Evolutionary conservation across 1,140 invertebrate species (phyloP).

Genomic region (Caenorhabditis latens): DNA sequence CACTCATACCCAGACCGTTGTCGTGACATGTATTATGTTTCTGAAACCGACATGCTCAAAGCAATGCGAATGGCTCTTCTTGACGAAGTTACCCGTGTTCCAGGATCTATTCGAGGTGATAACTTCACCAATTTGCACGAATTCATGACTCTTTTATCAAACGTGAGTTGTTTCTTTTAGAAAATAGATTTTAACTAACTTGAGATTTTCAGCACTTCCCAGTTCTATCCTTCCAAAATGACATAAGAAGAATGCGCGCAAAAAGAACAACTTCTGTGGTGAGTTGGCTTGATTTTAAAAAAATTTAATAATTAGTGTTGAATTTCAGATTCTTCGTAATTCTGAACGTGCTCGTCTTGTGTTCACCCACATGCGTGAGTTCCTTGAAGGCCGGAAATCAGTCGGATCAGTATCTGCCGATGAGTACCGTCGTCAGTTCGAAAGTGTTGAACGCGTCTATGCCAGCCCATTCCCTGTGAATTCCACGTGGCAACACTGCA

Average conservation of each 20-base stretch:
- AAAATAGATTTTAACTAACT: not conserved
- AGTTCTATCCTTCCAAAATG: conserved; percentile 66
- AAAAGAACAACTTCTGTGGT: conserved; percentile 67
- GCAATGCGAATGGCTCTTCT: conserved; percentile 68
- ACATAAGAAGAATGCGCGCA: conserved; percentile 59
- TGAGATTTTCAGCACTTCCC: conserved; percentile 74
- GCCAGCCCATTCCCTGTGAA: conserved; percentile 79
- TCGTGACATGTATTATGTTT: conserved; percentile 74
- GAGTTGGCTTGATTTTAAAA: not conserved
- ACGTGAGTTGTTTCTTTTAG: conserved; percentile 64
- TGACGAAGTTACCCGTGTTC: conserved; percentile 62
- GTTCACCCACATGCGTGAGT: conserved; percentile 71
- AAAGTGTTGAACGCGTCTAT: conserved; percentile 72
- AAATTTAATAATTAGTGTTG: conserved; percentile 7
- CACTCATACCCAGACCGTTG: conserved; percentile 67
- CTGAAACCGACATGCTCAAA: conserved; percentile 77
- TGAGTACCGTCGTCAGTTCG: conserved; percentile 74
- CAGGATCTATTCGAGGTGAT: conserved; percentile 69
- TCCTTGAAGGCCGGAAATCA: conserved; percentile 66
- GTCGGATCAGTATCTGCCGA: conserved; percentile 65
- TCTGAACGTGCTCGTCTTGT: conserved; percentile 73
- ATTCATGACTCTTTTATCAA: conserved; percentile 73
- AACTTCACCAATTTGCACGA: conserved; percentile 76
- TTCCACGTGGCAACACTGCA: conserved; percentile 86
- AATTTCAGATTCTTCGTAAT: conserved; percentile 69